A percentile compares a stretch with the other conserved stretches of the same genome.
Conservation (phyloP, 2,797 vertebrate genomes). For the Florisuga fusca region DNA sequence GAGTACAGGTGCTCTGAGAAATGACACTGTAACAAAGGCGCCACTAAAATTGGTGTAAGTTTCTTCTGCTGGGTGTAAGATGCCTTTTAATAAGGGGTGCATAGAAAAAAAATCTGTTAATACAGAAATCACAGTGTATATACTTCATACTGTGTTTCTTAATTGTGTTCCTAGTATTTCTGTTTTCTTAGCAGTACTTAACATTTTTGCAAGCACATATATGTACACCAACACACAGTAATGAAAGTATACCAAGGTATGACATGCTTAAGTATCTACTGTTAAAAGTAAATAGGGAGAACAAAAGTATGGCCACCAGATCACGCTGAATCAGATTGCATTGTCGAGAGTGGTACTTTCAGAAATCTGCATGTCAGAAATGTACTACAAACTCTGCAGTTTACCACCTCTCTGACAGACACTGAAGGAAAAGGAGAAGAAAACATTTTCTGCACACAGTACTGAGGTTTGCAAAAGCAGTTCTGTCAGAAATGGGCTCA, state of each 20-base stretch:
- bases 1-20: not conserved
- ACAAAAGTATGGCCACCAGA: not conserved
- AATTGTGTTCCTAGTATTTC: not conserved
- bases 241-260: not conserved
- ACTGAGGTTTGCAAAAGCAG: not conserved
- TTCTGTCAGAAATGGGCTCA: not conserved
- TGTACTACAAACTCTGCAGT: not conserved
- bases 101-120: not conserved
- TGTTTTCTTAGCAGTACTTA: not conserved
- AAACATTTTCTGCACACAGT: not conserved
- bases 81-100: accelerated
- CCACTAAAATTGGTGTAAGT: not conserved
- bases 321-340: not conserved
- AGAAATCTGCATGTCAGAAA: too few relatives aligned
- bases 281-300: not conserved
- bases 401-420: not conserved
- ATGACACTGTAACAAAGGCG: accelerated
- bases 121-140: not conserved
- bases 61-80: not conserved
- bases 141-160: not conserved
- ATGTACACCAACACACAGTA: not conserved
- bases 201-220: not conserved
- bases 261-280: not conserved
- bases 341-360: not conserved
- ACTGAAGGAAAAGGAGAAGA: not conserved